Evolutionary conservation across 2,888 invertebrate species (phyloP).

Genomic region (Willowsia nigromaculata): DNA sequence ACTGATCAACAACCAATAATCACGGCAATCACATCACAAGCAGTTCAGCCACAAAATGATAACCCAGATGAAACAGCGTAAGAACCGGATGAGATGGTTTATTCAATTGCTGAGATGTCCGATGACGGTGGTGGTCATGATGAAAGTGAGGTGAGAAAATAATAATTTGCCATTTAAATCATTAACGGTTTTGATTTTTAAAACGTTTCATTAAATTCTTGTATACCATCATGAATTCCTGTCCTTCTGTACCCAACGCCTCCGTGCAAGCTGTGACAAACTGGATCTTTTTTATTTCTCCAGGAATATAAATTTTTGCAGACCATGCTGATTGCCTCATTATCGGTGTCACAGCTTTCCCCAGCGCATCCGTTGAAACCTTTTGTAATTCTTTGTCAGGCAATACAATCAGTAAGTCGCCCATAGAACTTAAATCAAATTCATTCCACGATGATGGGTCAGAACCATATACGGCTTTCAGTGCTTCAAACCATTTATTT

Average conservation of each 20-base stretch:
- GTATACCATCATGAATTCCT: conserved; percentile 61
- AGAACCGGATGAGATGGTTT: conserved; percentile 72
- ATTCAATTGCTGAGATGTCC: conserved; percentile 73
- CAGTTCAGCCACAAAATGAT: not conserved
- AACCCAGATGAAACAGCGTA: not conserved
- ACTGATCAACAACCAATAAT: not conserved
- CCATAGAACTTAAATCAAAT: conserved; percentile 73
- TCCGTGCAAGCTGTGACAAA: conserved; percentile 72
- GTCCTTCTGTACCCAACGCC: conserved; percentile 65
- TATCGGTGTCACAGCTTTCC: conserved; percentile 73
- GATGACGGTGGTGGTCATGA: conserved; percentile 23
- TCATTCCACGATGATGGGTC: conserved; percentile 75
- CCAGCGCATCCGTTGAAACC: conserved; percentile 71
- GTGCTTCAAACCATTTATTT: conserved; percentile 70
- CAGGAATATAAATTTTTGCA: conserved; percentile 57
- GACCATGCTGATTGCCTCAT: conserved; percentile 73
- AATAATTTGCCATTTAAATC: not conserved
- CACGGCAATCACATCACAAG: not conserved
- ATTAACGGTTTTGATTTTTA: no score
- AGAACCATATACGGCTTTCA: conserved; percentile 74
- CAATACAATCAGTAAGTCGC: conserved; percentile 75
- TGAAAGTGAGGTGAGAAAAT: conserved; percentile 51
- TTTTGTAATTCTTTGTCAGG: conserved; percentile 70
- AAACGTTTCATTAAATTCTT: conserved; percentile 73
- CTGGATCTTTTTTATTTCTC: conserved; percentile 43